phyloP scores from a whole-genome alignment of 2,888 invertebrate genomes.

The Pilophorus perplexus region DNA sequence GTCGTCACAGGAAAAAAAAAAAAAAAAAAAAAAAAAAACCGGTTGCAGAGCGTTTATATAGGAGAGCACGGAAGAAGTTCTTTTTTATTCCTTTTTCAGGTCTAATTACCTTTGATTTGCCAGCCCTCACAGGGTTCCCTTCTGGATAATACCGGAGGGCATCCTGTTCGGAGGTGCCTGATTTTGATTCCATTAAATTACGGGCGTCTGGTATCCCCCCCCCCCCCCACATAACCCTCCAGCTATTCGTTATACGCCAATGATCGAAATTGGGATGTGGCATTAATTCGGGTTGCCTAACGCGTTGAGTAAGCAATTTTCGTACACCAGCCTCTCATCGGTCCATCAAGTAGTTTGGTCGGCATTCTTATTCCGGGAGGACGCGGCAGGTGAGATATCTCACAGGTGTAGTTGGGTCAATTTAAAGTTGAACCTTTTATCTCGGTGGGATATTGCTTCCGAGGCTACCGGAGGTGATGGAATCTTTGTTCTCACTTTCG shows the following conservation, averaged over 20 bases:
- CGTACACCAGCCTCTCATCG: too few relatives aligned
- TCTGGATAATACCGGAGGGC: not conserved
- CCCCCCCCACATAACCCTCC: not conserved
- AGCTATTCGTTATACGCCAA: too few relatives aligned
- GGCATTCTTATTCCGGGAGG: not conserved
- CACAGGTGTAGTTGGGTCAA: too few relatives aligned
- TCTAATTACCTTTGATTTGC: slow-evolving; percentile 18
- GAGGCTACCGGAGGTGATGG: too few relatives aligned
- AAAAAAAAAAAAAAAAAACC: slow-evolving; percentile 5
- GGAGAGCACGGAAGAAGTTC: not conserved
- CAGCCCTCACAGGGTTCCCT: not conserved
- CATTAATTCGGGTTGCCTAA: not conserved
- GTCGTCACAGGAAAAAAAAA: too few relatives aligned
- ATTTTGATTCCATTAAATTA: not conserved
- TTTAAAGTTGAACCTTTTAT: too few relatives aligned
- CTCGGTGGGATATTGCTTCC: too few relatives aligned
- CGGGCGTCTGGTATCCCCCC: not conserved
- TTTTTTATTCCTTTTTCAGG: not conserved
- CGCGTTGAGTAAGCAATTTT: not conserved
- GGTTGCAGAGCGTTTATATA: not conserved
- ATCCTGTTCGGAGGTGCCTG: too few relatives aligned
- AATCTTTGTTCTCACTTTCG: too few relatives aligned
- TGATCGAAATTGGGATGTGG: not conserved
- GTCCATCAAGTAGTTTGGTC: not conserved
- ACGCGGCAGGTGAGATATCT: too few relatives aligned